These are phyloP conservation scores for Petrolisthes manimaculis DNA, from an alignment of 2,888 invertebrate genomes.

Conservation along the genomic window DNA sequence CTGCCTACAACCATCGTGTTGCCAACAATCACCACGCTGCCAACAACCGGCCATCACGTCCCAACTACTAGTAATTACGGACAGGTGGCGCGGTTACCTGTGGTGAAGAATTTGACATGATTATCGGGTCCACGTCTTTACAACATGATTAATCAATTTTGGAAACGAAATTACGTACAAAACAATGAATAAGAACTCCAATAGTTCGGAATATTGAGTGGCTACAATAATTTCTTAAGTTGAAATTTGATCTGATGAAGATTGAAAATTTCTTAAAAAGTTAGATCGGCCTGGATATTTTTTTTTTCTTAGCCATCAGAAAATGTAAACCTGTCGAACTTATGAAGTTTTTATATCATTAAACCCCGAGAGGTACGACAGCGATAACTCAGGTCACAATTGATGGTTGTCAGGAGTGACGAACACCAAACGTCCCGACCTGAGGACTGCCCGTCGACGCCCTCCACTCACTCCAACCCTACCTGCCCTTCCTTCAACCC, in stretches of 20 bases:
- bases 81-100: slow-evolving; percentile 41
- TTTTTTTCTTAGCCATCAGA: slow-evolving; percentile 12
- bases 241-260: slow-evolving; percentile 50
- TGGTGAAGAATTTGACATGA: slow-evolving; percentile 49
- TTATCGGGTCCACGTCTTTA: slow-evolving; percentile 39
- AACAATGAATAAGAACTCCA: slow-evolving; percentile 41
- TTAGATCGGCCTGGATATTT: neutral
- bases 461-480: neutral
- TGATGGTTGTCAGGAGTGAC: slow-evolving; percentile 34
- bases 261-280: slow-evolving; percentile 27
- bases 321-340: slow-evolving; percentile 20
- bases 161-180: slow-evolving; percentile 38
- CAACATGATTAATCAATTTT: slow-evolving; percentile 47
- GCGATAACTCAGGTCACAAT: slow-evolving; percentile 35
- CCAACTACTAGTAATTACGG: slow-evolving; percentile 41
- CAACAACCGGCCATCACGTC: slow-evolving; percentile 35
- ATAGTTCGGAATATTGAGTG: slow-evolving; percentile 48
- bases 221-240: slow-evolving; percentile 29
- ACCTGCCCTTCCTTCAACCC: neutral
- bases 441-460: slow-evolving; percentile 30
- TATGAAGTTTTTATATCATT: slow-evolving; percentile 39
- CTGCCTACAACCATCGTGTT: slow-evolving; percentile 13
- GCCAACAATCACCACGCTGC: slow-evolving; percentile 37
- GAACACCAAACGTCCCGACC: slow-evolving; percentile 23
- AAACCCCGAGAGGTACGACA: slow-evolving; percentile 11